Percentiles rank a stretch among this genome's conserved stretches.
Conservation (phyloP, 2,797 vertebrate genomes). For the Chaetophractus vellerosus region DNA sequence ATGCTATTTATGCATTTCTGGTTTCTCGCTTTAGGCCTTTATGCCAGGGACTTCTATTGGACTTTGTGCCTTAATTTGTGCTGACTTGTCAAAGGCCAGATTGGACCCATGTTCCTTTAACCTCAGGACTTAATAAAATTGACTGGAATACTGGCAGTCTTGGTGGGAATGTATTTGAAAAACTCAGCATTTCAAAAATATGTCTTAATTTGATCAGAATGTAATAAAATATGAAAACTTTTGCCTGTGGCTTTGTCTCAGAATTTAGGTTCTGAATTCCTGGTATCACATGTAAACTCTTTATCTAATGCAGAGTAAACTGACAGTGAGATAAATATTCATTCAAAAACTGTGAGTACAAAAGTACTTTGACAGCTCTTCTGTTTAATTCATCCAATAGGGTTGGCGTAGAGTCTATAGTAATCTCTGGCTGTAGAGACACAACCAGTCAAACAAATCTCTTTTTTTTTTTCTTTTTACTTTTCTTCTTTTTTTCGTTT, state of each 20-base stretch:
- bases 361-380: not conserved
- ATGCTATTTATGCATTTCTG: not conserved
- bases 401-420: not conserved
- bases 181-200: slow-evolving; percentile 47
- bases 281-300: not conserved
- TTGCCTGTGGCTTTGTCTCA: not conserved
- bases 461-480: not conserved
- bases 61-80: slow-evolving; percentile 3
- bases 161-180: not conserved
- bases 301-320: not conserved
- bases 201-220: not conserved
- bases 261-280: not conserved
- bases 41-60: not conserved
- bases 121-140: slow-evolving; percentile 16
- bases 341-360: not conserved
- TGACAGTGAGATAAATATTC: not conserved
- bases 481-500: too few species aligned
- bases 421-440: not conserved
- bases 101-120: not conserved
- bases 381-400: not conserved
- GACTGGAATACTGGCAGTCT: not conserved
- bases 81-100: not conserved
- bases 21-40: slow-evolving; percentile 48
- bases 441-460: not conserved
- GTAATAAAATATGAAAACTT: slow-evolving; percentile 32